Evolutionary conservation across 1,140 invertebrate genomes (phyloP).

Genomic region (Papilio helenus): DNA sequence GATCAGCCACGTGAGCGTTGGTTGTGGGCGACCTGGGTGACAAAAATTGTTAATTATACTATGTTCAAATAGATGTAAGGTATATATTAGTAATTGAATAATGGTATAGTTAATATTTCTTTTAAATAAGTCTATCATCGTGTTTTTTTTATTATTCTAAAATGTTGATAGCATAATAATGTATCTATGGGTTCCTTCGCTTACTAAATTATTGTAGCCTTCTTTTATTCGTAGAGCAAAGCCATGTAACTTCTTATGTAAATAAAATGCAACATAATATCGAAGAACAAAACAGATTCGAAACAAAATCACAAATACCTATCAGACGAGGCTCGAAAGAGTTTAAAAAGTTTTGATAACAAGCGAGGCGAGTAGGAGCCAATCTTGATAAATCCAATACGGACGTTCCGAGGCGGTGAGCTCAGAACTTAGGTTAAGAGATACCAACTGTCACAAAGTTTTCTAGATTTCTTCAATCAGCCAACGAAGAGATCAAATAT

Average conservation of each 20-base stretch:
- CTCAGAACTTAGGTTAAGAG: slow-evolving; percentile 20
- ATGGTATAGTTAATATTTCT: neutral
- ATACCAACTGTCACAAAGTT: slow-evolving; percentile 35
- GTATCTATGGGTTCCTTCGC: too few species aligned
- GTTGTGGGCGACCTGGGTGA: slow-evolving; percentile 90
- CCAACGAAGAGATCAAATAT: slow-evolving; percentile 4
- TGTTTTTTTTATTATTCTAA: too few species aligned
- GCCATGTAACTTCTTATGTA: too few species aligned
- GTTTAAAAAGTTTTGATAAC: slow-evolving; percentile 30
- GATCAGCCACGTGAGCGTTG: slow-evolving; percentile 90
- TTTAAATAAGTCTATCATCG: too few species aligned
- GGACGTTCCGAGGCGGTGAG: slow-evolving; percentile 29
- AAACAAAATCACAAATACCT: slow-evolving; percentile 20
- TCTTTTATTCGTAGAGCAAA: too few species aligned
- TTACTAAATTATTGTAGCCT: neutral
- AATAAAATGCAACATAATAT: neutral
- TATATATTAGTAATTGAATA: neutral
- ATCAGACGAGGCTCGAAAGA: neutral
- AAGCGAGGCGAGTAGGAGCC: slow-evolving; percentile 20
- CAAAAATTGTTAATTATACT: slow-evolving; percentile 29
- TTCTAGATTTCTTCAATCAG: slow-evolving; percentile 35
- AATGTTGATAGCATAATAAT: too few species aligned
- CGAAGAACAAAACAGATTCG: neutral
- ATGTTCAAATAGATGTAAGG: neutral
- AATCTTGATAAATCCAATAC: slow-evolving; percentile 39